Evolutionary conservation across 2,797 vertebrate genomes (phyloP).

Genomic region (Labroides dimidiatus): DNA sequence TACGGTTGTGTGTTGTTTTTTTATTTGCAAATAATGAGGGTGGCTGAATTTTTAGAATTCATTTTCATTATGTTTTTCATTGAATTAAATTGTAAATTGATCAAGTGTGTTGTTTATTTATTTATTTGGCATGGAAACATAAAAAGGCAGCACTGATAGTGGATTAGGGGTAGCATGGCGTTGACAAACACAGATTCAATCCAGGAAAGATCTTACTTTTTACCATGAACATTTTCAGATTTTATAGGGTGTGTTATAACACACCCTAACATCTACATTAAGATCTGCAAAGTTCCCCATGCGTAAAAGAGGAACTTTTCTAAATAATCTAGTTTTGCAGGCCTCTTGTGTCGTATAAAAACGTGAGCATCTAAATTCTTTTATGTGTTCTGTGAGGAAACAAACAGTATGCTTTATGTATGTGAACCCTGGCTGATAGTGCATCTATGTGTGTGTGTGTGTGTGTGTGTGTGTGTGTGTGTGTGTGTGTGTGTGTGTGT

Average conservation of each 20-base stretch:
- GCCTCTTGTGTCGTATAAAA: too few relatives aligned
- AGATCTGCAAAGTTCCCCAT: not conserved
- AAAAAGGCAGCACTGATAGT: not conserved
- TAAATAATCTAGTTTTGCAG: too few relatives aligned
- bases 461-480: too few relatives aligned
- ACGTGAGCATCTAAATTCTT: constrained; percentile 17
- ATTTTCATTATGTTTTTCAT: not conserved
- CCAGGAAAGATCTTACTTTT: too few relatives aligned
- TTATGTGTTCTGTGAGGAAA: constrained; percentile 24
- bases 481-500: too few relatives aligned
- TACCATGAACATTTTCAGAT: too few relatives aligned
- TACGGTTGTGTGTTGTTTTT: not conserved
- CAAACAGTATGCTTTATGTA: constrained; percentile 44
- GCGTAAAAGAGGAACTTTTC: not conserved
- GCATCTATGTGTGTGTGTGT: too few relatives aligned
- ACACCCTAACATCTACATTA: too few relatives aligned
- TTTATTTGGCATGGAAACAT: not conserved
- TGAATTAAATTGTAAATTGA: too few relatives aligned
- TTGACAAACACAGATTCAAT: not conserved
- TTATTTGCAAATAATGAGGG: not conserved
- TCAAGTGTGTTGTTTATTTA: too few relatives aligned
- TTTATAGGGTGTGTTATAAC: too few relatives aligned
- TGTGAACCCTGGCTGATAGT: constrained; percentile 61
- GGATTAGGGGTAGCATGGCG: not conserved
- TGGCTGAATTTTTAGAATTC: not conserved